Conservation (phyloP, 2,888 invertebrate genomes). For the Meganola albula region DNA sequence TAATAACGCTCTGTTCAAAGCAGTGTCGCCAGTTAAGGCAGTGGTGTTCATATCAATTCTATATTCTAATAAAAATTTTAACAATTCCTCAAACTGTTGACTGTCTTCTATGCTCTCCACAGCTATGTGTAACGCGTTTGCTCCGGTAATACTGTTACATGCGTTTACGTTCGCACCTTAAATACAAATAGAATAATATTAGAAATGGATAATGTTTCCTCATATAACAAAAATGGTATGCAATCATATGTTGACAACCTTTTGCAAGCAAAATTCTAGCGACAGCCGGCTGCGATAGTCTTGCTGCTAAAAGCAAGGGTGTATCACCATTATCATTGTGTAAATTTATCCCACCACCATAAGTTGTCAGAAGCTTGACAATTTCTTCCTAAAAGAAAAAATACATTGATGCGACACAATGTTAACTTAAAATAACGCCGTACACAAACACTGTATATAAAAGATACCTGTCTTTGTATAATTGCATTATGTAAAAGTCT, state of each 20-base stretch:
- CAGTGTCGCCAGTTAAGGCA: slow-evolving; percentile 69
- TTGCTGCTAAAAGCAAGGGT: slow-evolving; percentile 80
- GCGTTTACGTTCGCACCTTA: slow-evolving; percentile 77
- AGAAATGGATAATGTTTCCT: too few relatives aligned
- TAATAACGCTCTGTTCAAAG: slow-evolving; percentile 71
- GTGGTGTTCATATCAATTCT: slow-evolving; percentile 64
- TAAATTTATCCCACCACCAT: slow-evolving; percentile 79
- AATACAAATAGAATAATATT: too few relatives aligned
- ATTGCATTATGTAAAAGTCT: slow-evolving; percentile 83
- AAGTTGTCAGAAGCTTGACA: slow-evolving; percentile 69
- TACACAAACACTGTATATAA: background rate
- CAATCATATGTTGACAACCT: slow-evolving; percentile 70
- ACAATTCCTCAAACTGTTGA: slow-evolving; percentile 70
- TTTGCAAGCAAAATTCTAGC: slow-evolving; percentile 72
- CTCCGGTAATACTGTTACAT: slow-evolving; percentile 71
- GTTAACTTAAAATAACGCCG: background rate
- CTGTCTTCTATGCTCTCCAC: slow-evolving; percentile 74
- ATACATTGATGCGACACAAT: background rate
- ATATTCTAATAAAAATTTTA: slow-evolving; percentile 63
- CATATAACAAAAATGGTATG: too few relatives aligned
- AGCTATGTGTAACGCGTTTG: slow-evolving; percentile 80
- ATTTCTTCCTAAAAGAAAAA: slow-evolving; percentile 63
- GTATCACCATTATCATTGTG: slow-evolving; percentile 82
- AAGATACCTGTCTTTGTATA: slow-evolving; percentile 72
- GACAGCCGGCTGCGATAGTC: slow-evolving; percentile 65